Conservation (phyloP, 2,888 invertebrate species). For the Sylvicola cinctus region DNA sequence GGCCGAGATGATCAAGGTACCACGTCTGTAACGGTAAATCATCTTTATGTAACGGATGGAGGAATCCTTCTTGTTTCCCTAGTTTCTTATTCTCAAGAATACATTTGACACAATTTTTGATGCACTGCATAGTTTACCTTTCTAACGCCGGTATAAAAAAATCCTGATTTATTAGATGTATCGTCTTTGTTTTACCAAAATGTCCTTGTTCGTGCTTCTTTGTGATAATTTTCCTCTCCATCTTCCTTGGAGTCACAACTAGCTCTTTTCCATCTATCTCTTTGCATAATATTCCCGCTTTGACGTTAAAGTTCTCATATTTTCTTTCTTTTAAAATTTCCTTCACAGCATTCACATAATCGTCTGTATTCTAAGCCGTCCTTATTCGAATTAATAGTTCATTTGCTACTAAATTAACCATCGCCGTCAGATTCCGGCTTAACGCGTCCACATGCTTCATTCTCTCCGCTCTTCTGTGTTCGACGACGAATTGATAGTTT, state of each 20-base stretch:
- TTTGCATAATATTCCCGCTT: constrained; percentile 7
- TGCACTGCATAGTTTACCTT: too few relatives aligned
- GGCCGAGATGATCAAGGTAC: constrained; percentile 18
- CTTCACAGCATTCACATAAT: constrained; percentile 9
- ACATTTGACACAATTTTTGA: too few relatives aligned
- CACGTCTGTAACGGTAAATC: constrained; percentile 13
- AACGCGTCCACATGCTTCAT: constrained; percentile 16
- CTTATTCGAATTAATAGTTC: neutral
- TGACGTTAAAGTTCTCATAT: neutral
- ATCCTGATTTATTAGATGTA: too few relatives aligned
- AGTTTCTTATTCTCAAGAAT: constrained; percentile 10
- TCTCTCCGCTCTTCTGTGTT: constrained; percentile 16
- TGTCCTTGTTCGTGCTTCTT: constrained; percentile 16
- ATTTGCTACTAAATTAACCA: too few relatives aligned
- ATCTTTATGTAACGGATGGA: constrained; percentile 15
- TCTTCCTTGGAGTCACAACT: constrained; percentile 14
- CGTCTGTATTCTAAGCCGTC: constrained; percentile 3
- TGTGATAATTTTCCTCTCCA: constrained; percentile 17
- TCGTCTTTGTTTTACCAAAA: too few relatives aligned
- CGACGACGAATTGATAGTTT: constrained; percentile 13
- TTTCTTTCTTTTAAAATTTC: constrained; percentile 4
- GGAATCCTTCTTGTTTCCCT: constrained; percentile 16
- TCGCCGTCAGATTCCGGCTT: constrained; percentile 12
- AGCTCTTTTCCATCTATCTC: constrained; percentile 6
- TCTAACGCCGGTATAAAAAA: too few relatives aligned